These are phyloP conservation scores for Cerastoderma edule DNA, from an alignment of 2,888 invertebrate genomes.

Conservation along the genomic window DNA sequence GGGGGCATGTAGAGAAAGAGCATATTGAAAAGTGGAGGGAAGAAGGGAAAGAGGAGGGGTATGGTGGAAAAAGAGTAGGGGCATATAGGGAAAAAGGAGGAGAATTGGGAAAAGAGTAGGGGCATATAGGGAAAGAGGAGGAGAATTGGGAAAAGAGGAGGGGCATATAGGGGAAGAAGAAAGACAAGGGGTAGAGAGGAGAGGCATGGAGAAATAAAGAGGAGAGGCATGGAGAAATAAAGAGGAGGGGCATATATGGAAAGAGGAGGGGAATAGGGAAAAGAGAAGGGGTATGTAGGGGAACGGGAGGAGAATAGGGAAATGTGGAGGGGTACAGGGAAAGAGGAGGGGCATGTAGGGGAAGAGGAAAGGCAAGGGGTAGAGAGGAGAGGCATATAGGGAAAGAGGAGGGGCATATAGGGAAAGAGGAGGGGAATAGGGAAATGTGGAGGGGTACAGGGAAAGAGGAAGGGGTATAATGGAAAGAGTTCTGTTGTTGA, in stretches of 20 bases:
- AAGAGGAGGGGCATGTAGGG: neutral
- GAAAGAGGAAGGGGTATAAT: too few relatives aligned
- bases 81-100: neutral
- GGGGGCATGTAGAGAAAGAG: neutral
- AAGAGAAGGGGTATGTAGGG: neutral
- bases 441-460: too few relatives aligned
- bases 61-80: neutral
- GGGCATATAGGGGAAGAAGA: neutral
- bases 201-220: neutral
- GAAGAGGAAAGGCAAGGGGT: neutral
- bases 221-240: neutral
- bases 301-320: neutral
- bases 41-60: neutral
- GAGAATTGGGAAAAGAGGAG: neutral
- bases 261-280: neutral
- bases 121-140: neutral
- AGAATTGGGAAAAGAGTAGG: neutral
- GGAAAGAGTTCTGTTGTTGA: too few relatives aligned
- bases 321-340: neutral
- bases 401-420: neutral
- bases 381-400: neutral
- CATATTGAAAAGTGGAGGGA: neutral
- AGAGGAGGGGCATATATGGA: neutral
- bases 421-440: too few relatives aligned
- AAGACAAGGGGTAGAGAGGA: neutral